phyloP scores from a whole-genome alignment of 2,113 vertebrate species.

The Oryzias melastigma region DNA sequence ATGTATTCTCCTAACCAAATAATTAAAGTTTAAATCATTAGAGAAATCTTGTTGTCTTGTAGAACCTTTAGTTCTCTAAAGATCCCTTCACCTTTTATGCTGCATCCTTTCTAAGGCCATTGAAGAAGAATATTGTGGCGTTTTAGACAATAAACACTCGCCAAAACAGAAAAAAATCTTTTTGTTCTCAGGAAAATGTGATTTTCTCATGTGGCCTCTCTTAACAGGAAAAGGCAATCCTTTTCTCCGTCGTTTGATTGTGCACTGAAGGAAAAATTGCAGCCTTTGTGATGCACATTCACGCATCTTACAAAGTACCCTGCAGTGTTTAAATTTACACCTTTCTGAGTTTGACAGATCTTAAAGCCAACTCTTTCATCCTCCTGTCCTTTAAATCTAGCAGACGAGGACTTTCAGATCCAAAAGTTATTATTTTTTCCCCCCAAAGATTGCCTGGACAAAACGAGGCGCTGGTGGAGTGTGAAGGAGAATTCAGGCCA shows the following conservation, averaged over 20 bases:
- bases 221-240: neutral
- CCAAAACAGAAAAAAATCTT: no score
- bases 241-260: neutral
- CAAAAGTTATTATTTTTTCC: conserved; percentile 37
- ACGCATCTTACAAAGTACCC: conserved; percentile 16
- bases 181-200: neutral
- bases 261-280: neutral
- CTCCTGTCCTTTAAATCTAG: conserved; percentile 67
- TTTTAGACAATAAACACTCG: no score
- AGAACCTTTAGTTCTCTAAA: no score
- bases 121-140: no score
- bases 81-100: no score
- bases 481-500: conserved; percentile 58
- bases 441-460: conserved; percentile 52
- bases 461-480: conserved; percentile 60
- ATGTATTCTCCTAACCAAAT: no score
- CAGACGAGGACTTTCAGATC: conserved; percentile 62
- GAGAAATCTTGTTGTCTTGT: no score
- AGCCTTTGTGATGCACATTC: conserved; percentile 22
- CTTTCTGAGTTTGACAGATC: conserved; percentile 35
- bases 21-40: no score
- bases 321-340: conserved; percentile 26
- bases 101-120: no score
- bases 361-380: conserved; percentile 63
- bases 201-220: neutral